Evolutionary conservation across 1,140 invertebrate species (phyloP).

Genomic region (Lethocerus indicus): DNA sequence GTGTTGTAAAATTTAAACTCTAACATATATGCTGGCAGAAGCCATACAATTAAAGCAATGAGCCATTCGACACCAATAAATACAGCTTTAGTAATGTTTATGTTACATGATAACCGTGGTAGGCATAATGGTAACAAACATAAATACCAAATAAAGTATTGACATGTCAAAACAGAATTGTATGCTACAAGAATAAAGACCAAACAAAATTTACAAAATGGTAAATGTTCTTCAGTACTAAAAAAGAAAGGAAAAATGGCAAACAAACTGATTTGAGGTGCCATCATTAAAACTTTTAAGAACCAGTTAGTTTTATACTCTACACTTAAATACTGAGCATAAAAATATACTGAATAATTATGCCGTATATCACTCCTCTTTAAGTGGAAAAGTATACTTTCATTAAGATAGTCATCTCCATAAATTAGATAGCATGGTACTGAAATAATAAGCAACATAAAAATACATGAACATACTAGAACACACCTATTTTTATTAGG

Average conservation of each 20-base stretch:
- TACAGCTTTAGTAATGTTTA: conserved; percentile 30
- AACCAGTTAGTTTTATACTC: conserved; percentile 22
- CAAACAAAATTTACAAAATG: conserved; percentile 70
- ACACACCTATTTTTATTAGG: conserved; percentile 48
- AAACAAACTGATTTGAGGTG: conserved; percentile 57
- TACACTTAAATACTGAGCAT: conserved; percentile 70
- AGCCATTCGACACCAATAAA: conserved; percentile 48
- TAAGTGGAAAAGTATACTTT: conserved; percentile 89
- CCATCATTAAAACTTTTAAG: conserved; percentile 46
- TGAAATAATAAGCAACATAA: conserved; percentile 46
- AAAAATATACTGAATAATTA: conserved; percentile 96
- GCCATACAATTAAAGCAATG: conserved; percentile 63
- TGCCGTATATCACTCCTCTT: conserved; percentile 78
- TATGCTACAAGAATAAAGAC: conserved; percentile 83
- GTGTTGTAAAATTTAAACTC: conserved; percentile 78
- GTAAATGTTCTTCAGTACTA: conserved; percentile 44
- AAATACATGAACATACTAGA: conserved; percentile 42
- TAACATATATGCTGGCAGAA: conserved; percentile 76
- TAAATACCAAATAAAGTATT: conserved; percentile 97
- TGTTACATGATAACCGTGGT: conserved; percentile 35
- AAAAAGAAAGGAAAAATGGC: conserved; percentile 53
- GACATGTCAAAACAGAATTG: conserved; percentile 93
- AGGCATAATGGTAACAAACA: conserved; percentile 65
- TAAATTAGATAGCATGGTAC: conserved; percentile 55
- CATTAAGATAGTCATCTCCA: conserved; percentile 75